Evolutionary conservation across 92 coral and sea anemone genomes (phyloP).

Genomic region (Palythoa caribaeorum): DNA sequence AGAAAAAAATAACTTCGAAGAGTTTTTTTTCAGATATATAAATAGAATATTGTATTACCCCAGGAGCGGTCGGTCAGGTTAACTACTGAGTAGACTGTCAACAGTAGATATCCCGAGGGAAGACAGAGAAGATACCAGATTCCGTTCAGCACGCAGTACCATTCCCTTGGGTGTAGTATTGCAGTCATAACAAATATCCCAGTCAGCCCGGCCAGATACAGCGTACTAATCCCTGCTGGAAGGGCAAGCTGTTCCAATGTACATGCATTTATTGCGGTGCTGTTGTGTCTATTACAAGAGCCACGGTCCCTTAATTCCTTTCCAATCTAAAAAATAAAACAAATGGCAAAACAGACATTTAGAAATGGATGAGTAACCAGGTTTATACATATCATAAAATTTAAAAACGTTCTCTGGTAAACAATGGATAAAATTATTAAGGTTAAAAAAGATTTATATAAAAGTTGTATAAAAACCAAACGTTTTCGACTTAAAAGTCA

Average conservation of each 20-base stretch:
- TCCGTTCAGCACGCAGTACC: slow-evolving; percentile 79
- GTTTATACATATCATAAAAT: no score
- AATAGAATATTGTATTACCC: slow-evolving; percentile 38
- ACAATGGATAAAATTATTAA: no score
- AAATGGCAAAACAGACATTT: background rate
- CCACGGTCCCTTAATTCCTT: slow-evolving; percentile 31
- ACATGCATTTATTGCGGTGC: background rate
- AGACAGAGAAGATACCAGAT: slow-evolving; percentile 87
- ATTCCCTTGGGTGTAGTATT: slow-evolving; percentile 83
- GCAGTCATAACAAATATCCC: slow-evolving; percentile 82
- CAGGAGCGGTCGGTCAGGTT: slow-evolving; percentile 76
- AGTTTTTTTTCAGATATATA: background rate
- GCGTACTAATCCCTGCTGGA: slow-evolving; percentile 77
- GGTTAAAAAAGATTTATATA: no score
- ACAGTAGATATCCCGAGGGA: slow-evolving; percentile 65
- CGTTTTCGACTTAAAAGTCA: no score
- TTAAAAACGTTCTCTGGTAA: no score
- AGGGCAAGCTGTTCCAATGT: slow-evolving; percentile 20
- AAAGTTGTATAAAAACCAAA: no score
- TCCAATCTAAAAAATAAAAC: slow-evolving; percentile 17
- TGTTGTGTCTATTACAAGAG: background rate
- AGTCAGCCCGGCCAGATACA: slow-evolving; percentile 77
- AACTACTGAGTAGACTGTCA: slow-evolving; percentile 61
- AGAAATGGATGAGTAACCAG: no score
- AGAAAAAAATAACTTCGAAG: background rate